Evolutionary conservation across 2,797 vertebrate species (phyloP).

Genomic region (Hippopotamyrus pictus): DNA sequence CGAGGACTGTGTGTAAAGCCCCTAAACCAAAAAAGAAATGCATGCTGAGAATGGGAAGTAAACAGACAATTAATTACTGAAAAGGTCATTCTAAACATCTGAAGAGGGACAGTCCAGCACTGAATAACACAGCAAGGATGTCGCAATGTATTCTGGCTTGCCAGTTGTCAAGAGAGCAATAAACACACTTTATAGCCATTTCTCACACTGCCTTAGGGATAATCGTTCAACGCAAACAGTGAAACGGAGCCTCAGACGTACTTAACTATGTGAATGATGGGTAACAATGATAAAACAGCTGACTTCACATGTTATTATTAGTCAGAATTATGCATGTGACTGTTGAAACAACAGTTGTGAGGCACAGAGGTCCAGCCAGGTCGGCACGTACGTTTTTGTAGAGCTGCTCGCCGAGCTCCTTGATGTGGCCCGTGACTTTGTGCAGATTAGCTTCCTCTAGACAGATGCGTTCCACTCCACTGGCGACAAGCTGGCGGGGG

Average conservation of each 20-base stretch:
- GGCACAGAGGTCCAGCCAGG: not conserved
- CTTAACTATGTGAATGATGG: not conserved
- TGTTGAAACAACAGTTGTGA: not conserved
- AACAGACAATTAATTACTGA: not conserved
- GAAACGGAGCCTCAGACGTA: not conserved
- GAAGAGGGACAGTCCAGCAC: not conserved
- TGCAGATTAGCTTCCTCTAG: slow-evolving; percentile 72
- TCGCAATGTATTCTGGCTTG: not conserved
- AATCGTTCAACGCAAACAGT: not conserved
- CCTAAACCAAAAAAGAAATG: not conserved
- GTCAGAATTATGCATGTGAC: not conserved
- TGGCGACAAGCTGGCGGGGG: slow-evolving; percentile 75
- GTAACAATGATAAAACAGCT: not conserved
- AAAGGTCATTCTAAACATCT: not conserved
- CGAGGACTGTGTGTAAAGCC: not conserved
- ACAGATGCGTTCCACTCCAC: slow-evolving; percentile 77
- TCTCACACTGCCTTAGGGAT: not conserved
- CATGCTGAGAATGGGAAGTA: not conserved
- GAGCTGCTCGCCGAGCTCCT: slow-evolving; percentile 86
- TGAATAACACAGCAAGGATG: not conserved
- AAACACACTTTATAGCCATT: not conserved
- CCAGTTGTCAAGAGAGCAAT: not conserved
- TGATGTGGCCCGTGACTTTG: slow-evolving; percentile 77
- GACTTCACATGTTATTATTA: not conserved
- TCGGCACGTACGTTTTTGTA: slow-evolving; percentile 78